These are phyloP conservation scores for Manis pentadactyla DNA, from an alignment of 2,797 vertebrate genomes.

Conservation along the genomic window DNA sequence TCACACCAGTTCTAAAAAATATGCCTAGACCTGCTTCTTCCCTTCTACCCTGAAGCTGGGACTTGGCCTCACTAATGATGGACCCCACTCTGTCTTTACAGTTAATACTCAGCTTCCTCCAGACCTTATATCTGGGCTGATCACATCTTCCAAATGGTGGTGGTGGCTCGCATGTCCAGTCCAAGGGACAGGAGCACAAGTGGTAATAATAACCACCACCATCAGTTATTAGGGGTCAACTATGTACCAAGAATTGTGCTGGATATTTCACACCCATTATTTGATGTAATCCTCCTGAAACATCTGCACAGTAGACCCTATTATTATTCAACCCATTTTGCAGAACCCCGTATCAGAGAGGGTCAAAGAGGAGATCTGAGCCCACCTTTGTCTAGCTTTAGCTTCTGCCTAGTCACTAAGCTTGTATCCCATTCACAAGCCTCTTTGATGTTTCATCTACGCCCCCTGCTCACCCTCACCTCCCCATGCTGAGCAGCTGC, in stretches of 20 bases:
- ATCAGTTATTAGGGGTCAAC: not conserved
- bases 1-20: not conserved
- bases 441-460: not conserved
- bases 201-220: no score
- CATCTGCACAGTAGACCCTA: no score
- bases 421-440: not conserved
- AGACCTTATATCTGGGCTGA: not conserved
- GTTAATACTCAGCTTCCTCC: not conserved
- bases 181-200: not conserved
- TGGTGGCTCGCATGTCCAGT: rapidly evolving
- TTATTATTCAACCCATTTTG: not conserved
- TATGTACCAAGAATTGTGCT: rapidly evolving
- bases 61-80: not conserved
- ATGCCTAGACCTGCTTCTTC: not conserved
- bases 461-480: rapidly evolving
- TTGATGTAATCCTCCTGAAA: not conserved
- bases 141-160: not conserved
- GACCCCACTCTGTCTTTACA: not conserved
- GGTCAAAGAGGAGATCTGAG: not conserved
- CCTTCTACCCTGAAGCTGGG: not conserved
- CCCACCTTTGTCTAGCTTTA: not conserved
- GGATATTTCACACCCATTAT: not conserved
- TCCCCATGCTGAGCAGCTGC: not conserved
- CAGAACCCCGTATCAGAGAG: not conserved
- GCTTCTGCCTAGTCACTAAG: not conserved